Conservation (phyloP, 2,113 vertebrate species). For the Bagarius yarrelli region DNA sequence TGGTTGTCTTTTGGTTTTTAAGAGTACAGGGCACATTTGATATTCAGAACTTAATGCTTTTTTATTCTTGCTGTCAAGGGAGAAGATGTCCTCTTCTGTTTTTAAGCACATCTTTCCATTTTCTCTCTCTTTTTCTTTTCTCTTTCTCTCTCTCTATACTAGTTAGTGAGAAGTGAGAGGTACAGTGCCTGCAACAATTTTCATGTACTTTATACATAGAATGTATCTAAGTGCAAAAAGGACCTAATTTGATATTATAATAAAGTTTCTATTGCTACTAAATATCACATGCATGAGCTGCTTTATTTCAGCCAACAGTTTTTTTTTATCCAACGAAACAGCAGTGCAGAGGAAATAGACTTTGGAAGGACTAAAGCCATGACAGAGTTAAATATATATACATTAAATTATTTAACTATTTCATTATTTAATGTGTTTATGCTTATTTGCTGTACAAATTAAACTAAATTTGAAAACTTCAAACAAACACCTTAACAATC, state of each 20-base stretch:
- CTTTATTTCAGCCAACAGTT: not conserved
- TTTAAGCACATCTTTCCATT: conserved; percentile 53
- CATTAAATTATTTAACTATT: no score
- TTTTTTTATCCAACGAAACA: not conserved
- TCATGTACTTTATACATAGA: not conserved
- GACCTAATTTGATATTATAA: not conserved
- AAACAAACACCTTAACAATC: not conserved
- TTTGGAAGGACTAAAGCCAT: not conserved
- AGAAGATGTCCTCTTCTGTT: conserved; percentile 35
- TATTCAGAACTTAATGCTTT: conserved; percentile 58
- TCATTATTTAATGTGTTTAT: no score
- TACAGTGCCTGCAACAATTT: not conserved
- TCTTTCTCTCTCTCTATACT: not conserved
- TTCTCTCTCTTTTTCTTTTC: conserved; percentile 4
- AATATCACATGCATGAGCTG: not conserved
- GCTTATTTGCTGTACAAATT: no score
- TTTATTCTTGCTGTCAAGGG: conserved; percentile 65
- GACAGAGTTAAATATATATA: not conserved
- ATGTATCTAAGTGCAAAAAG: not conserved
- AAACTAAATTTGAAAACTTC: no score
- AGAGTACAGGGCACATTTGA: conserved; percentile 51
- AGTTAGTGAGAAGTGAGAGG: no score
- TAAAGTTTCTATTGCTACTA: not conserved
- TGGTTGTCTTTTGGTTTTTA: conserved; percentile 29
- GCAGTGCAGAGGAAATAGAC: not conserved